A percentile compares a stretch with the other conserved stretches of the same genome.
phyloP scores from a whole-genome alignment of 2,888 invertebrate genomes.

The Antitype chi region DNA sequence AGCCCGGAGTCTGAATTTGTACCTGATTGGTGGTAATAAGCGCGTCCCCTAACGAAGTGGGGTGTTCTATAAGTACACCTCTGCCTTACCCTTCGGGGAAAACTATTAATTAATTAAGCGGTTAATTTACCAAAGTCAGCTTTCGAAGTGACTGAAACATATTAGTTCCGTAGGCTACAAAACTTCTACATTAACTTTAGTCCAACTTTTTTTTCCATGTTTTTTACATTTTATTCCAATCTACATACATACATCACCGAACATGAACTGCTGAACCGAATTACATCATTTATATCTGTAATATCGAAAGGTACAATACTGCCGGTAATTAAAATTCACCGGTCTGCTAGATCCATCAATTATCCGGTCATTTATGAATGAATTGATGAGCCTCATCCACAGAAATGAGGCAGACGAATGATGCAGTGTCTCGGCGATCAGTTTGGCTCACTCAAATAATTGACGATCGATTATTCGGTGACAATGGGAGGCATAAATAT shows the following conservation, averaged over 20 bases:
- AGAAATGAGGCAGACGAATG: slow-evolving; percentile 57
- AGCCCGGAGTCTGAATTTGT: too few relatives aligned
- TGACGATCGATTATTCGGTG: slow-evolving; percentile 38
- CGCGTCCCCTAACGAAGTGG: too few relatives aligned
- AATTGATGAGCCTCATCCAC: slow-evolving; percentile 64
- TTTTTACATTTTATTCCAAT: too few relatives aligned
- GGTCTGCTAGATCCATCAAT: slow-evolving; percentile 67
- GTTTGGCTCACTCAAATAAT: slow-evolving; percentile 35
- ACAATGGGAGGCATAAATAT: not conserved
- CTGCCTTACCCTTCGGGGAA: too few relatives aligned
- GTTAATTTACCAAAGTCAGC: too few relatives aligned
- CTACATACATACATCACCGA: not conserved
- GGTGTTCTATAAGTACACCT: too few relatives aligned
- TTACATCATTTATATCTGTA: not conserved
- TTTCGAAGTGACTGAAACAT: too few relatives aligned
- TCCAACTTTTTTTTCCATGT: too few relatives aligned
- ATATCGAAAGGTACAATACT: slow-evolving; percentile 19
- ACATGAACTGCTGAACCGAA: not conserved
- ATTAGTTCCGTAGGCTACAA: too few relatives aligned
- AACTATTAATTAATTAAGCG: too few relatives aligned
- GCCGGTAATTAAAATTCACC: slow-evolving; percentile 59
- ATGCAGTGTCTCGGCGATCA: slow-evolving; percentile 44
- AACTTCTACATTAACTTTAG: too few relatives aligned
- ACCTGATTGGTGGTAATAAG: too few relatives aligned
- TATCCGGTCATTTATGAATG: slow-evolving; percentile 69